Evolutionary conservation across 1,140 invertebrate genomes (phyloP).

Genomic region (Bursaphelenchus mucronatus): DNA sequence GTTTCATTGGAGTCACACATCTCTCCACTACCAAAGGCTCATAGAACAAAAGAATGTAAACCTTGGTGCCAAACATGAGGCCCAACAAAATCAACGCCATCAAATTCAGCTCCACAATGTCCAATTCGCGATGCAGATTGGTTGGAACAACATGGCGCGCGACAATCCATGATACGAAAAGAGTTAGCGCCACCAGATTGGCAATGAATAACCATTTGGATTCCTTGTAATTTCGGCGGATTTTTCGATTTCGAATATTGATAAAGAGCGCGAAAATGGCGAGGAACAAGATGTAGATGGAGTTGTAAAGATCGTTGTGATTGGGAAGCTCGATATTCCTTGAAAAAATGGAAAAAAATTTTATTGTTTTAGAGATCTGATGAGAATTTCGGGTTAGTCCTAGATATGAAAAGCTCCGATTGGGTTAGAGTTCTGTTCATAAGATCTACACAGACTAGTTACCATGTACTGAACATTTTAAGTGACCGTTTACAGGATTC

Average conservation of each 20-base stretch:
- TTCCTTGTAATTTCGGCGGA: conserved; percentile 59
- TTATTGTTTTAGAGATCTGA: conserved; percentile 1
- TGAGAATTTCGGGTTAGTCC: conserved; percentile 6
- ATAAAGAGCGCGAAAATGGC: conserved; percentile 56
- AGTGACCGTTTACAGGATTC: not conserved
- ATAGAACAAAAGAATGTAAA: conserved; percentile 58
- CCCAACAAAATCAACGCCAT: conserved; percentile 46
- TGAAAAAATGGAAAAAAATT: conserved; percentile 15
- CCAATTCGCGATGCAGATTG: not conserved
- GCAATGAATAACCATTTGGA: conserved; percentile 58
- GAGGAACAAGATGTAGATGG: conserved; percentile 53
- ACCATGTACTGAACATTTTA: not conserved
- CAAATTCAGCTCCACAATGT: conserved; percentile 53
- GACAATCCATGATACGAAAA: conserved; percentile 45
- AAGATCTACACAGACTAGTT: no score
- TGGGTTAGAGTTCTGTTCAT: no score
- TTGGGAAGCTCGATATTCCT: conserved; percentile 17
- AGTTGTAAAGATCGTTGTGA: conserved; percentile 24
- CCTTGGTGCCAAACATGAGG: conserved; percentile 56
- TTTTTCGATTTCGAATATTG: conserved; percentile 51
- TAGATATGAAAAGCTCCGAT: not conserved
- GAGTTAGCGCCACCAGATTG: conserved; percentile 38
- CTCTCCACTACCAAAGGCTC: conserved; percentile 57
- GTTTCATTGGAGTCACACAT: conserved; percentile 15
- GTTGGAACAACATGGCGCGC: conserved; percentile 30